These are phyloP conservation scores for Marmota monax DNA, from an alignment of 2,113 vertebrate species.

Conservation along the genomic window DNA sequence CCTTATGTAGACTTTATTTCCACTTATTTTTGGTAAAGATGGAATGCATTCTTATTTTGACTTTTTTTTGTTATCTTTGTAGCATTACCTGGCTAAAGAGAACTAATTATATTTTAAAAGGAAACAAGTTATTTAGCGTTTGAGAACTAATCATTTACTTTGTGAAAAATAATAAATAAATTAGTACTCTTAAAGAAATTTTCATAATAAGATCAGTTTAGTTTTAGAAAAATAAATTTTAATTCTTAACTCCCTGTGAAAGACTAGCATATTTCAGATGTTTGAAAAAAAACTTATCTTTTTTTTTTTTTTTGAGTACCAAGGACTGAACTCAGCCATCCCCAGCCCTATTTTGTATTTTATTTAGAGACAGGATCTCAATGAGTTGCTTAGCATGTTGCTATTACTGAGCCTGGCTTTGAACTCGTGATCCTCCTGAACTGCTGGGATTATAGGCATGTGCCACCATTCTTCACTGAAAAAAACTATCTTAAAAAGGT, in stretches of 20 bases:
- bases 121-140: background rate
- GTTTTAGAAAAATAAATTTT: conserved; percentile 24
- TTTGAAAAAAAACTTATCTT: background rate
- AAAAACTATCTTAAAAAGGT: conserved; percentile 2
- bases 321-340: too few species aligned
- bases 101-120: background rate
- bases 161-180: background rate
- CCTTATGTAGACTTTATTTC: background rate
- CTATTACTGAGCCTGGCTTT: too few species aligned
- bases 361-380: too few species aligned
- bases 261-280: background rate
- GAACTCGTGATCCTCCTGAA: too few species aligned
- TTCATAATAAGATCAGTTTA: background rate
- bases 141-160: background rate
- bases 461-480: background rate
- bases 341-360: too few species aligned
- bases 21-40: conserved; percentile 5
- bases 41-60: background rate
- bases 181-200: conserved; percentile 29
- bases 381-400: too few species aligned
- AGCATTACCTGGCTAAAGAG: background rate
- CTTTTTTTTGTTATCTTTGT: background rate
- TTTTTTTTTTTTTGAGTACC: too few species aligned
- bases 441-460: too few species aligned
- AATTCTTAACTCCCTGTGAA: conserved; percentile 13